Percentiles rank a stretch among this genome's conserved stretches.
These are phyloP conservation scores for Dromas ardeola DNA, from an alignment of 2,113 vertebrate species.

Conservation along the genomic window DNA sequence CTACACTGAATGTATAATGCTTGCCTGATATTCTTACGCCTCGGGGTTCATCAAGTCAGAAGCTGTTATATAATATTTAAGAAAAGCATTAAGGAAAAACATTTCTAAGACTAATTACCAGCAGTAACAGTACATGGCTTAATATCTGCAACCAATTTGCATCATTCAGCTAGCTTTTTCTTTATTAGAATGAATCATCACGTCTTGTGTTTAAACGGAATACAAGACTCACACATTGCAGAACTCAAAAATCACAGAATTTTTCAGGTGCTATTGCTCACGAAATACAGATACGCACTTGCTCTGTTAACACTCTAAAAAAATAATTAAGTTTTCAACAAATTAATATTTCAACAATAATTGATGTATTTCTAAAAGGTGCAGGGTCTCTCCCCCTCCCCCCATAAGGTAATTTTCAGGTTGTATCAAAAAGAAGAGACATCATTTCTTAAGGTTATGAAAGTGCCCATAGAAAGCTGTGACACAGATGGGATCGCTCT, in stretches of 20 bases:
- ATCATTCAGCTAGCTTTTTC: not conserved
- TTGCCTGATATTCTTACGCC: not conserved
- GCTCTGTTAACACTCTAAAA: not conserved
- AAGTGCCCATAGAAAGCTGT: not conserved
- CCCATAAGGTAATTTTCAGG: not conserved
- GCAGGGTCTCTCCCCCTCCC: not conserved
- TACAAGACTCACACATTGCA: not conserved
- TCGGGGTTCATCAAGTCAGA: not conserved
- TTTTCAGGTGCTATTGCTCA: not conserved
- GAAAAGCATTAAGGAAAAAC: not conserved
- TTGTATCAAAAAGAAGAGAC: not conserved
- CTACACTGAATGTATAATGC: not conserved
- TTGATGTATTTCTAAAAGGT: not conserved
- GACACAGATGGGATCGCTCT: not conserved
- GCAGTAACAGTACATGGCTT: not conserved
- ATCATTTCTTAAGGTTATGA: not conserved
- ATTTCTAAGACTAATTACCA: conserved; percentile 29
- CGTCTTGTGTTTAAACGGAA: not conserved
- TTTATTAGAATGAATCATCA: not conserved
- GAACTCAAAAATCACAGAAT: not conserved
- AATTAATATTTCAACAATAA: not conserved
- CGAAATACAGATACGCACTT: not conserved
- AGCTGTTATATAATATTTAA: not conserved
- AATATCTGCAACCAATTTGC: not conserved
- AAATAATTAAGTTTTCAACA: not conserved